These are phyloP conservation scores for Axis porcinus DNA, from an alignment of 2,113 vertebrate genomes.

Conservation along the genomic window DNA sequence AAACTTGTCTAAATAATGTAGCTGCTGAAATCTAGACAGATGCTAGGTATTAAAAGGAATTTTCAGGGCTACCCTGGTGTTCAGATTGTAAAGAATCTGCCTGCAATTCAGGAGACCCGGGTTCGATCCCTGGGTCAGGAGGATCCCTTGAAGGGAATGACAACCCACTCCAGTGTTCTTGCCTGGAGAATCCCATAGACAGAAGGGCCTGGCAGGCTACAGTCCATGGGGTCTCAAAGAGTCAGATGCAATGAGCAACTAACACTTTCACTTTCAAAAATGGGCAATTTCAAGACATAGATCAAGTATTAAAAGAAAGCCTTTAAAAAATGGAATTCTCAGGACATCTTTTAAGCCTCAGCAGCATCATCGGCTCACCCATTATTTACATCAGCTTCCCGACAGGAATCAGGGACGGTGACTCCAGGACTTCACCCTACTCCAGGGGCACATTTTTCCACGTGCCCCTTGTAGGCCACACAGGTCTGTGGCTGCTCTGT, in stretches of 20 bases:
- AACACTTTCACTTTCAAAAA: not conserved
- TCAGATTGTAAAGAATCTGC: not conserved
- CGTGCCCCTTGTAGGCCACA: not conserved
- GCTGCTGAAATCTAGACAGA: not conserved
- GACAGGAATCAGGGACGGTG: accelerated
- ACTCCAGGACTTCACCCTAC: not conserved
- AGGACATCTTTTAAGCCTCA: not conserved
- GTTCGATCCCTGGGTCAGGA: not conserved
- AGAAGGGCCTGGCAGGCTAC: not conserved
- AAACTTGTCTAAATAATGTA: not conserved
- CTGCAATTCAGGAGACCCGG: not conserved
- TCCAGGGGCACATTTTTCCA: not conserved
- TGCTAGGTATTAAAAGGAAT: not conserved
- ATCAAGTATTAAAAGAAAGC: not conserved
- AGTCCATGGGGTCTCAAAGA: not conserved
- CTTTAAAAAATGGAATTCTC: not conserved
- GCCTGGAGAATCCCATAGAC: not conserved
- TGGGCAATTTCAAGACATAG: not conserved
- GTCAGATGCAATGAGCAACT: not conserved
- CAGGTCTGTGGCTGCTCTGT: not conserved
- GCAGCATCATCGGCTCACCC: not conserved
- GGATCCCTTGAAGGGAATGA: not conserved
- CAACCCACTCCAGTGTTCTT: not conserved
- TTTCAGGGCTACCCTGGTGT: not conserved
- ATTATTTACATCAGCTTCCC: not conserved